Evolutionary conservation across 2,113 vertebrate genomes (phyloP), one percentile per base, ranked within the genome.

Genomic region (Euleptes europaea): DNA sequence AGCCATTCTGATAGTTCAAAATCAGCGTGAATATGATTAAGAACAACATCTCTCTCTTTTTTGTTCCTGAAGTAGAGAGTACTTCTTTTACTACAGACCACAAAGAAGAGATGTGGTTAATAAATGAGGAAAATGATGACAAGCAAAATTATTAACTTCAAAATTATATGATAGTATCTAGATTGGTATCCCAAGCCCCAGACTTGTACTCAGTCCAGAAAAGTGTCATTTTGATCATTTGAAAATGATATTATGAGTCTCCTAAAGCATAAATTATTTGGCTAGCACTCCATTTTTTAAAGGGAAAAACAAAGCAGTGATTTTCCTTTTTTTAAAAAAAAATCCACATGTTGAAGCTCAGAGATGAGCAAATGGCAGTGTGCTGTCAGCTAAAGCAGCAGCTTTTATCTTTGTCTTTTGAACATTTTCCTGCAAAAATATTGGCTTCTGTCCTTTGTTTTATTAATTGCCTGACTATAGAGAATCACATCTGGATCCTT

Each of bases 371-470:
- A 95, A 91, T 92, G 93, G 95, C 93, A 94, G 33, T 6, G 0
- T 88, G 93, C 90, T 92, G 93, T 90, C 89, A 90, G 84, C 70
- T 78, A 84, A 83, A 89, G 82, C 85, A 76, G 84, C 90, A 3
- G 44, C 91, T 95, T 95, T 94, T 93, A 92, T 94, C 92, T 91
- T 94, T 92, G 93, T 91, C 88, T 63, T 92, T 92, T 91, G 86
- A 93, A 91, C 82, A 74, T 83, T 91, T 71, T 95, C 94, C 92
- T 93, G 86, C 87, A 93, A 85, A 91, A 92, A 93, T 92, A 84
- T 93, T 94, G 89, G 85, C 92, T 93, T 95, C 92, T 91, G 88
- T 94, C 86, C 84, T 91, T 92, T 92, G 93, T 94, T 94, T 95
- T 95, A 94, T 95, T 94, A 85, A 90, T 93, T 89, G 79, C 80